These are phyloP conservation scores for Caenorhabditis japonica DNA, from an alignment of 2,888 invertebrate genomes.

Conservation along the genomic window DNA sequence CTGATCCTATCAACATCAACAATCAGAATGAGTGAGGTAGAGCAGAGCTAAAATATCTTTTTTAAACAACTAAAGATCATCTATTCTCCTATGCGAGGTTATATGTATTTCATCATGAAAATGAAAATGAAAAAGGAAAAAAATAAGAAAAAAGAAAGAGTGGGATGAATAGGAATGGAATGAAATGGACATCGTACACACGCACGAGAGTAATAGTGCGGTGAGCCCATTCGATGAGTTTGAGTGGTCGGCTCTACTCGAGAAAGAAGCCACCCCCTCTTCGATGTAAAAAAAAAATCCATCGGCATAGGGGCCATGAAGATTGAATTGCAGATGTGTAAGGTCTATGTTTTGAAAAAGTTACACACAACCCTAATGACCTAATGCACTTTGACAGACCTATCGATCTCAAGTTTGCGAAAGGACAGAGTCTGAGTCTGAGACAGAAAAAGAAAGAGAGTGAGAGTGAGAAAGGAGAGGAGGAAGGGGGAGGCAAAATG, in stretches of 20 bases:
- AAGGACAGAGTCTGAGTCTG: too few species aligned
- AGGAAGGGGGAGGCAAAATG: slow-evolving; percentile 12
- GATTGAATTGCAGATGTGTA: too few species aligned
- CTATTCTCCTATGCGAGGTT: too few species aligned
- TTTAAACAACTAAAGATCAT: slow-evolving; percentile 42
- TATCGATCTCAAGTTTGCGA: slow-evolving; percentile 5
- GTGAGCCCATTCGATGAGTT: slow-evolving; percentile 49
- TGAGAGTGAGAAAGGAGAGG: not conserved
- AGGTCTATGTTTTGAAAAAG: too few species aligned
- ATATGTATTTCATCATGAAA: too few species aligned
- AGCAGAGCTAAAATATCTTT: not conserved
- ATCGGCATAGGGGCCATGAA: too few species aligned
- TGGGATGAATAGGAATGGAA: too few species aligned
- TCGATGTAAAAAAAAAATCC: too few species aligned
- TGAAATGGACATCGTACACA: slow-evolving; percentile 39
- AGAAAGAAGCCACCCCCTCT: slow-evolving; percentile 16
- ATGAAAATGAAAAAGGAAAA: too few species aligned
- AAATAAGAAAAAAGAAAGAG: too few species aligned
- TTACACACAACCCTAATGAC: too few species aligned
- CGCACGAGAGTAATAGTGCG: slow-evolving; percentile 43
- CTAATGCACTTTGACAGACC: slow-evolving; percentile 18
- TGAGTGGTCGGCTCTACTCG: slow-evolving; percentile 36
- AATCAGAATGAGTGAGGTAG: slow-evolving; percentile 7
- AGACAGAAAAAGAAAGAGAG: slow-evolving; percentile 3
- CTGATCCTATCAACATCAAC: slow-evolving; percentile 38